A percentile compares a stretch with the other conserved stretches of the same genome.
Conservation (phyloP, 2,888 invertebrate species). For the Pristionchus japonicus region DNA sequence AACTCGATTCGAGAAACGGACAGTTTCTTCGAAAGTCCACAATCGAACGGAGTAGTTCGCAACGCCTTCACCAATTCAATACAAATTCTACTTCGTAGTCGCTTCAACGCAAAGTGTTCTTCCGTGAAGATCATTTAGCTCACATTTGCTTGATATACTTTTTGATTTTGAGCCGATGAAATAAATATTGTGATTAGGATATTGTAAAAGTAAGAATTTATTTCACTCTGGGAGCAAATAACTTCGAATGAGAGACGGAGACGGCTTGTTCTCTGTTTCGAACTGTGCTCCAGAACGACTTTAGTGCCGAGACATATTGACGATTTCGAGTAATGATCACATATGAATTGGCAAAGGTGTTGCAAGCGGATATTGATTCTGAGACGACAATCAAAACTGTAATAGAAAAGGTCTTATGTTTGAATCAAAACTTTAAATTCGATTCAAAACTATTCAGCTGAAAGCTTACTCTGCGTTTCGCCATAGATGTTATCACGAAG, state of each 20-base stretch:
- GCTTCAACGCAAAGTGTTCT: background rate
- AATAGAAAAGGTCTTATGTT: background rate
- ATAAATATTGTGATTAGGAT: too few relatives aligned
- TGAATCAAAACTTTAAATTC: background rate
- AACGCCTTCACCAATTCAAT: background rate
- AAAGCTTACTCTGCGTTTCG: background rate
- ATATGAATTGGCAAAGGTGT: background rate
- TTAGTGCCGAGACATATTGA: background rate
- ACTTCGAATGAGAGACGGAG: too few relatives aligned
- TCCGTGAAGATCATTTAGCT: background rate
- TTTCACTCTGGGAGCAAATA: too few relatives aligned
- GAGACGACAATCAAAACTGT: background rate
- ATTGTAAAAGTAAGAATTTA: too few relatives aligned
- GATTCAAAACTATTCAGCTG: background rate
- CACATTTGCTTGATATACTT: too few relatives aligned
- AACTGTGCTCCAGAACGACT: background rate
- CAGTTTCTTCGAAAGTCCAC: background rate
- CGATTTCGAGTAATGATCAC: background rate
- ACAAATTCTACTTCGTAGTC: background rate
- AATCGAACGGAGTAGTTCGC: background rate
- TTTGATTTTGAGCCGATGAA: too few relatives aligned
- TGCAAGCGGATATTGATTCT: background rate
- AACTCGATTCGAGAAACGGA: background rate
- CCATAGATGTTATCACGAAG: background rate
- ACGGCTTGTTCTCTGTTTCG: background rate